phyloP scores from a whole-genome alignment of 2,113 vertebrate genomes.

The Mormyrus lacerda region DNA sequence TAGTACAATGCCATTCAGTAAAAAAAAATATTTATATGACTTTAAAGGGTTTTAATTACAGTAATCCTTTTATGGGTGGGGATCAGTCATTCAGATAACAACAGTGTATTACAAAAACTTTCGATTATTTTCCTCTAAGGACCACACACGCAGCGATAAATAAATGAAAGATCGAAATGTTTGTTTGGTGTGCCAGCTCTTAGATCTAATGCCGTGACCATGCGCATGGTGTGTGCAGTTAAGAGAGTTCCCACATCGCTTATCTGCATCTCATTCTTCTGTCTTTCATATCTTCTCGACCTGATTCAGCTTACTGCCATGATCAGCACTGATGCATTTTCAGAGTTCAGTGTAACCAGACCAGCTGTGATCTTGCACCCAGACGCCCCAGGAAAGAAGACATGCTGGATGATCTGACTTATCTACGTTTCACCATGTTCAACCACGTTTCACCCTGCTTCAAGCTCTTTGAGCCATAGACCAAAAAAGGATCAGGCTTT shows the following conservation, averaged over 20 bases:
- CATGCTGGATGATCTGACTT: not conserved
- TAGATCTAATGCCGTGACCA: not conserved
- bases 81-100: not conserved
- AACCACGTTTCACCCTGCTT: not conserved
- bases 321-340: not conserved
- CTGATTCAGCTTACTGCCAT: not conserved
- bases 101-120: not conserved
- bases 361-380: not conserved
- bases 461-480: not conserved
- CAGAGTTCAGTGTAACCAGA: not conserved
- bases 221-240: not conserved
- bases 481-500: not conserved
- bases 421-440: not conserved
- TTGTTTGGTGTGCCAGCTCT: not conserved
- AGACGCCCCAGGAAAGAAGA: not conserved
- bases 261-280: not conserved
- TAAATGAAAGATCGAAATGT: not conserved
- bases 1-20: not conserved
- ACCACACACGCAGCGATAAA: not conserved
- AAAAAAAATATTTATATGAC: constrained; percentile 3
- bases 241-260: not conserved
- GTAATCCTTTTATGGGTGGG: not conserved
- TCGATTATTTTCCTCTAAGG: not conserved
- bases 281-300: not conserved
- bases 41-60: not conserved